Evolutionary conservation across 2,113 vertebrate genomes (phyloP), one percentile per base, ranked within the genome.

Genomic region (Morone saxatilis): DNA sequence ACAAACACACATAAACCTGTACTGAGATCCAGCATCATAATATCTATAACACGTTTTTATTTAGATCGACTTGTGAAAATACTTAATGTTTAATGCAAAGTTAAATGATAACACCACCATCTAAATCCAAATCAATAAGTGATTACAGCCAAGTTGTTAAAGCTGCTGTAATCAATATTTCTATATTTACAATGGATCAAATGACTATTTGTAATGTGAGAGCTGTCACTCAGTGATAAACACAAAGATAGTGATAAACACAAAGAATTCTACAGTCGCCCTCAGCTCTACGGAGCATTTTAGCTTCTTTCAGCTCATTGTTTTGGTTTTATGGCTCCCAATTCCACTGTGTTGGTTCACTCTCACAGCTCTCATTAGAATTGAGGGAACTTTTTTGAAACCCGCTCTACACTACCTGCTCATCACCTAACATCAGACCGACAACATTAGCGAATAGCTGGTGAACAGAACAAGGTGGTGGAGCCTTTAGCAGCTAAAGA

Each of bases 1-100:
- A 66, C 43, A 41, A 53, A n/a, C 60, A 71, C 40, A 70, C 38
- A 48, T 4, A 73, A 63, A 79, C 54, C 14, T 80, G 54, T 16
- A 5, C 12, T 78, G 25, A 76, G 60, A 36, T 51, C 17, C 14
- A 51, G 65, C 36, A 19, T 36, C 60, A 20, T 25, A 19, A 74
- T 36, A 38, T 61, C 4, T 11, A n/a, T 50, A n/a, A 22, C 13
- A 54, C 13, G 4, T 54, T 57, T 31, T 41, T 6, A 14, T 45
- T 31, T 47, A 11, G 31, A 76, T 48, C 4, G 6, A 57, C 48
- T 69, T 31, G n/a, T 43, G 10, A 40, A 54, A 62, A 20, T 43
- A 20, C 31, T 43, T 5, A 19, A 11, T 40, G 17, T n/a, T 54
- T 38, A 38, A 72, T 31, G 57, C 16, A 36, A 54, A 54, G 20